phyloP scores from a whole-genome alignment of 2,888 invertebrate genomes.

The Trissolcus japonicus region DNA sequence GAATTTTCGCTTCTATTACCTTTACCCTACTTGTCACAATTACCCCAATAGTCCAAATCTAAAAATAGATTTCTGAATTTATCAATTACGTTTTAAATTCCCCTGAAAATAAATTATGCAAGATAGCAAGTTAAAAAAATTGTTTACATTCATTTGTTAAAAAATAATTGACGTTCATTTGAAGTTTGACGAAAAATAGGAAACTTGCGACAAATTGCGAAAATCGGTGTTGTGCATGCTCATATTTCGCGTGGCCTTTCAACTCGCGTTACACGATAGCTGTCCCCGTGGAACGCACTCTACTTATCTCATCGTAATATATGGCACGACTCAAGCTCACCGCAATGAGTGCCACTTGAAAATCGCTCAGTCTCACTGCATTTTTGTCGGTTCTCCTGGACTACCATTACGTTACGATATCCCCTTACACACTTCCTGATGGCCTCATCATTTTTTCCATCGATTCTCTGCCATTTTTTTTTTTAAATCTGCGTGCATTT shows the following conservation, averaged over 20 bases:
- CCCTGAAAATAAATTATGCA: too few species aligned
- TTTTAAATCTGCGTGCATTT: too few species aligned
- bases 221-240: conserved; percentile 57
- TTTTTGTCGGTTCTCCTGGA: conserved; percentile 16
- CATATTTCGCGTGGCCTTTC: conserved; percentile 71
- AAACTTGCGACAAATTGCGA: conserved; percentile 33
- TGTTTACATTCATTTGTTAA: too few species aligned
- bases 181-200: not conserved
- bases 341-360: conserved; percentile 27
- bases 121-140: too few species aligned
- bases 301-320: conserved; percentile 58
- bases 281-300: conserved; percentile 38
- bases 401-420: not conserved
- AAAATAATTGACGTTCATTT: too few species aligned
- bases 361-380: conserved; percentile 20
- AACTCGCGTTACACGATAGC: conserved; percentile 68
- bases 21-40: too few species aligned
- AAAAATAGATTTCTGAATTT: too few species aligned
- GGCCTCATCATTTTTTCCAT: too few species aligned
- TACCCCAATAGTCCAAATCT: too few species aligned
- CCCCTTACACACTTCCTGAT: not conserved
- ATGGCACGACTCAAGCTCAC: conserved; percentile 18
- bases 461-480: too few species aligned
- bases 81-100: too few species aligned
- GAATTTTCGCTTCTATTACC: too few species aligned